Conservation (phyloP, 2,888 invertebrate species). For the Noctua janthina region DNA sequence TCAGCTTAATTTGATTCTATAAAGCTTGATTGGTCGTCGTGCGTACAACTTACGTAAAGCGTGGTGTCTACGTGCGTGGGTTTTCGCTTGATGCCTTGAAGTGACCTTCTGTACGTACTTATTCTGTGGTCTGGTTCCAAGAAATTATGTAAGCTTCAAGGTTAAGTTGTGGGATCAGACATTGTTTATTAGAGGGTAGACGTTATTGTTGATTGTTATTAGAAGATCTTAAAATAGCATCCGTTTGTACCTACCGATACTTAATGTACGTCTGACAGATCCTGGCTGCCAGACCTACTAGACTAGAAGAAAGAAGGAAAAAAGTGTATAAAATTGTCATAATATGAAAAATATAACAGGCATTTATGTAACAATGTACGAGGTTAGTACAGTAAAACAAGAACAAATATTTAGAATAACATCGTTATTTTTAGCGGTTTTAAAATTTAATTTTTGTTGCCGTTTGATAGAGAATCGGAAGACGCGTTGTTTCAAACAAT, state of each 20-base stretch:
- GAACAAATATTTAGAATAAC: too few species aligned
- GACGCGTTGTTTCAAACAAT: too few species aligned
- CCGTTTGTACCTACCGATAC: fast-evolving
- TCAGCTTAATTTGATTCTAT: too few species aligned
- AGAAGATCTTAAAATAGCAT: not conserved
- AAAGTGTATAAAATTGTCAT: not conserved
- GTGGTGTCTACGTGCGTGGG: too few species aligned
- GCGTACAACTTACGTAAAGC: not conserved
- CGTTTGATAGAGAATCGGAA: too few species aligned
- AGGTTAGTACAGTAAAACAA: not conserved
- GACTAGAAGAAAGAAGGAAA: not conserved
- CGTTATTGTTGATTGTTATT: not conserved
- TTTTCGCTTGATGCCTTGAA: not conserved
- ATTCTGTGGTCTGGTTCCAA: conserved; percentile 10
- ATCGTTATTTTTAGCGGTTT: too few species aligned
- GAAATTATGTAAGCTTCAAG: conserved; percentile 18
- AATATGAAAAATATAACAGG: not conserved
- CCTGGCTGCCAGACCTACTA: not conserved
- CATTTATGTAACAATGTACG: not conserved
- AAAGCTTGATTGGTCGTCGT: too few species aligned
- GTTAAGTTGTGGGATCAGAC: not conserved
- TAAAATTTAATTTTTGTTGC: too few species aligned
- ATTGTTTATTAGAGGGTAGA: conserved; percentile 10
- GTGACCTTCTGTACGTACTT: not conserved
- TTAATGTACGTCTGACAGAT: not conserved